These are phyloP conservation scores for Sialia sialis DNA, from an alignment of 2,113 vertebrate genomes.

Conservation along the genomic window DNA sequence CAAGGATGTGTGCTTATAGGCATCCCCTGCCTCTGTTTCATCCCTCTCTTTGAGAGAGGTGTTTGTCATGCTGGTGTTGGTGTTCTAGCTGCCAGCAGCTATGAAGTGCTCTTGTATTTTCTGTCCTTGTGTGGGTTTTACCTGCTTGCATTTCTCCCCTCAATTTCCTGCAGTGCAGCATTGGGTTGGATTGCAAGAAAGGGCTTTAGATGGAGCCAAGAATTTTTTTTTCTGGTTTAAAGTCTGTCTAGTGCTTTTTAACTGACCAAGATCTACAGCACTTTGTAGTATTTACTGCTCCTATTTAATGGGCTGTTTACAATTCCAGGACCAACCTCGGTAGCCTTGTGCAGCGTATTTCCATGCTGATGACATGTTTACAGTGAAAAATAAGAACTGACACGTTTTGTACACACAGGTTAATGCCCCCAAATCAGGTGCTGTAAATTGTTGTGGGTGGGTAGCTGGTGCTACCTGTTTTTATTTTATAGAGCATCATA, in stretches of 20 bases:
- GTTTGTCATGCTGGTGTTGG: neutral
- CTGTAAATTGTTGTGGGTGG: constrained; percentile 15
- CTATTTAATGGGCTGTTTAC: constrained; percentile 41
- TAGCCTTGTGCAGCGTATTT: constrained; percentile 13
- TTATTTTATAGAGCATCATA: neutral
- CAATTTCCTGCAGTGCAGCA: neutral
- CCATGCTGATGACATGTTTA: constrained; percentile 31
- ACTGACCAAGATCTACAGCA: neutral
- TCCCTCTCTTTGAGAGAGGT: neutral
- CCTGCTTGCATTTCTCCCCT: neutral
- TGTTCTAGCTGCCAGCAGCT: neutral
- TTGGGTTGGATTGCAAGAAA: neutral
- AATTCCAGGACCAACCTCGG: neutral
- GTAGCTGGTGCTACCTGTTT: neutral
- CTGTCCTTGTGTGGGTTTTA: neutral
- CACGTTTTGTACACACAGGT: neutral
- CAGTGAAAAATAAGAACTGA: constrained; percentile 24
- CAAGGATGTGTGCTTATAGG: neutral
- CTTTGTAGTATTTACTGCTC: constrained; percentile 34
- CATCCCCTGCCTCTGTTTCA: neutral
- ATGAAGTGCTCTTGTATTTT: neutral
- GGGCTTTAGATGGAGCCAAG: neutral
- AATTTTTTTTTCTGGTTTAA: neutral
- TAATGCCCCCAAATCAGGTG: constrained; percentile 13
- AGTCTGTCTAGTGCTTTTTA: constrained; percentile 1